These are phyloP conservation scores for Dryadula phaetusa DNA, from an alignment of 2,888 invertebrate genomes.

Conservation along the genomic window DNA sequence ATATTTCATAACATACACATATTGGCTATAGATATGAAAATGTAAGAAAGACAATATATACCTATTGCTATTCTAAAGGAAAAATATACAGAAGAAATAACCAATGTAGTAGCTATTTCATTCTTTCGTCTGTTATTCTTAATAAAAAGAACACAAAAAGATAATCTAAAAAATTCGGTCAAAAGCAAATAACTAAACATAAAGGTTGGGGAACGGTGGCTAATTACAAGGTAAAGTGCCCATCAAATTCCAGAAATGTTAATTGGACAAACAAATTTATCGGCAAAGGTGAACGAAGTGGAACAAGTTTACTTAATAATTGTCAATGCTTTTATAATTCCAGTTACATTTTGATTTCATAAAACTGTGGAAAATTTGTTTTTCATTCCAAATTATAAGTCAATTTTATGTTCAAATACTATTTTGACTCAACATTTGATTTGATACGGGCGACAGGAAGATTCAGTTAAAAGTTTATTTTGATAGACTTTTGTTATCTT, in stretches of 20 bases:
- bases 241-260: slow-evolving; percentile 31
- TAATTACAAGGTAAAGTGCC: slow-evolving; percentile 31
- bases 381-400: too few species aligned
- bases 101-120: neutral
- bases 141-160: neutral
- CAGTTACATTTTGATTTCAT: neutral
- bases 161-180: neutral
- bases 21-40: too few species aligned
- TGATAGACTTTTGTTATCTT: too few species aligned
- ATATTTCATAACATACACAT: too few species aligned
- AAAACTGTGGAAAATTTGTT: neutral
- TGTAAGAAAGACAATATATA: too few species aligned
- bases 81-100: neutral
- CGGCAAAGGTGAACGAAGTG: slow-evolving; percentile 28
- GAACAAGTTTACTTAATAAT: slow-evolving; percentile 23
- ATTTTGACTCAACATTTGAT: too few species aligned
- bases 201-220: slow-evolving; percentile 14
- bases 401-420: too few species aligned
- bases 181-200: slow-evolving; percentile 13
- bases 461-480: too few species aligned
- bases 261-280: slow-evolving; percentile 34
- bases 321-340: slow-evolving; percentile 7
- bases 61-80: neutral
- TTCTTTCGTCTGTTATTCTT: slow-evolving; percentile 2
- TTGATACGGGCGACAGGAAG: too few species aligned